Conservation (phyloP, 2,113 vertebrate species). For the Andinoacara biseriatus region DNA sequence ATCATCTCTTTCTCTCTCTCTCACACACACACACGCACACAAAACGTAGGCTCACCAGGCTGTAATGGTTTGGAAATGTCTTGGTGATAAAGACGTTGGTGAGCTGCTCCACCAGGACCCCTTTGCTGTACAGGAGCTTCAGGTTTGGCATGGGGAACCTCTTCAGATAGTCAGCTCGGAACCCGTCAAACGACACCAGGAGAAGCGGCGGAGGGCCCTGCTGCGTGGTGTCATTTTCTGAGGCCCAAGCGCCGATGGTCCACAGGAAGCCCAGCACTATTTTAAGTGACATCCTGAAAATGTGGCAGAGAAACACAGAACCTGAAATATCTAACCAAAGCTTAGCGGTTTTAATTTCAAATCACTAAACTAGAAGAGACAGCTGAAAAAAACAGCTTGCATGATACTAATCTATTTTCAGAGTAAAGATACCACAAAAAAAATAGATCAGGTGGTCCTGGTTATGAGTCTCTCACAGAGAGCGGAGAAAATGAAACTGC, state of each 20-base stretch:
- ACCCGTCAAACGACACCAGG: constrained; percentile 95
- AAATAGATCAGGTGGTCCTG: background rate
- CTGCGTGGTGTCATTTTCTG: constrained; percentile 12
- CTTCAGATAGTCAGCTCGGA: constrained; percentile 92
- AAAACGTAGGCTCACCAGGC: constrained; percentile 75
- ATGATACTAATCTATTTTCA: background rate
- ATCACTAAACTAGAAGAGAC: background rate
- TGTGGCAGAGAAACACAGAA: background rate
- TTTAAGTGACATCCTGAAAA: constrained; percentile 58
- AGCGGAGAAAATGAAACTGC: background rate
- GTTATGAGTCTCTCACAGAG: background rate
- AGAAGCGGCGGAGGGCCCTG: constrained; percentile 76
- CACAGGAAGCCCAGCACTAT: constrained; percentile 54
- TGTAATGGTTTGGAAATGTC: constrained; percentile 97
- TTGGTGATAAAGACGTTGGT: constrained; percentile 93
- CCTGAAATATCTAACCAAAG: background rate
- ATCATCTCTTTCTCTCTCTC: background rate
- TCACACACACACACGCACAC: background rate
- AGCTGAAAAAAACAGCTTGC: background rate
- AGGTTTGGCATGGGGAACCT: constrained; percentile 90
- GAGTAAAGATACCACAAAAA: background rate
- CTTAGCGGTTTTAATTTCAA: background rate
- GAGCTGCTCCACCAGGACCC: constrained; percentile 89
- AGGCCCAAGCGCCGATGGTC: constrained; percentile 52
- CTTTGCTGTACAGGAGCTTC: constrained; percentile 83